phyloP scores from a whole-genome alignment of 2,797 vertebrate genomes.

The Chiloscyllium punctatum region DNA sequence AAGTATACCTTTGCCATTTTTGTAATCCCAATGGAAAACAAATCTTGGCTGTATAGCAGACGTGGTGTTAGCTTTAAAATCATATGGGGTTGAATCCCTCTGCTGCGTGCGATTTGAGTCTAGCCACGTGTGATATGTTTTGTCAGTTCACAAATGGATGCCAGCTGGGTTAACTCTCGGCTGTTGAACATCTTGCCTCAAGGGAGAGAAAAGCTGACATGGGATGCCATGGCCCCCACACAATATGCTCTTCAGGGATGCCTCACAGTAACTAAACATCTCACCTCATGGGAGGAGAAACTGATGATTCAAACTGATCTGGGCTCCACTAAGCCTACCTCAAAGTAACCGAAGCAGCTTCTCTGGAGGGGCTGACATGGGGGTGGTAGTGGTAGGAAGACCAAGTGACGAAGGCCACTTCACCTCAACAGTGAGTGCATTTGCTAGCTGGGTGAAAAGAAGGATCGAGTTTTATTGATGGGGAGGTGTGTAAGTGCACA shows the following conservation, averaged over 20 bases:
- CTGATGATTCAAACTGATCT: not conserved
- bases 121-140: conserved; percentile 5
- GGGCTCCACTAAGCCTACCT: not conserved
- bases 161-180: not conserved
- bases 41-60: not conserved
- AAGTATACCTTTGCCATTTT: not conserved
- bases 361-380: not conserved
- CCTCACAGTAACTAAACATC: not conserved
- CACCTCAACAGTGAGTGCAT: not conserved
- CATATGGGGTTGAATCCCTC: not conserved
- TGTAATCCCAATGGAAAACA: not conserved
- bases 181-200: not conserved
- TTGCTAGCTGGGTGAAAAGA: not conserved
- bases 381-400: not conserved
- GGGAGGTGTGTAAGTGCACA: no score
- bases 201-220: conserved; percentile 1
- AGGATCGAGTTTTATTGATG: not conserved
- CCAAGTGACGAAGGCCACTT: not conserved
- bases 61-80: not conserved
- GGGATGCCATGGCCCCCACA: not conserved
- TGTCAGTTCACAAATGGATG: conserved; percentile 25
- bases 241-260: not conserved
- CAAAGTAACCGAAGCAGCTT: not conserved
- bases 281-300: not conserved
- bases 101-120: conserved; percentile 1